Conservation (phyloP, 1,140 invertebrate species). For the Drosophila micromelanica region DNA sequence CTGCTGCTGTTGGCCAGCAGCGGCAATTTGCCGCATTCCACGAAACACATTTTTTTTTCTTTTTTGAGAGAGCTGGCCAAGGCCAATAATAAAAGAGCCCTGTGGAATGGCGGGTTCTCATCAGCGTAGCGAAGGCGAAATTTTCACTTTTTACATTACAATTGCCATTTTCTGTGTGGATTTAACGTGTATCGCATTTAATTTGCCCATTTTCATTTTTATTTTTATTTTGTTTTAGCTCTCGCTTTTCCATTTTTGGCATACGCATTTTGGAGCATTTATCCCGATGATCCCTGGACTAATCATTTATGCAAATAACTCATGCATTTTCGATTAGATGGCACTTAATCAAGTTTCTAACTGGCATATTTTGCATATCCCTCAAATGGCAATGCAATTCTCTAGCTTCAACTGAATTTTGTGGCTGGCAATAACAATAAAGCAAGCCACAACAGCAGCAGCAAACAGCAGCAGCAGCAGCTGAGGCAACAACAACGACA, state of each 20-base stretch:
- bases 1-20: constrained; percentile 45
- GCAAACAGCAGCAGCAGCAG: neutral
- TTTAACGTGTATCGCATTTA: constrained; percentile 48
- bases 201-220: constrained; percentile 30
- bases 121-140: constrained; percentile 8
- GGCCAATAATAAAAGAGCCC: constrained; percentile 46
- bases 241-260: constrained; percentile 1
- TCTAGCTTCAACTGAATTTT: constrained; percentile 20
- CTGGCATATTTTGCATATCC: constrained; percentile 8
- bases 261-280: too few relatives aligned
- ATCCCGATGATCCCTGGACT: constrained; percentile 5
- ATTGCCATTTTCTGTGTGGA: constrained; percentile 16
- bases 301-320: constrained; percentile 71
- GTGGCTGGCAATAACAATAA: constrained; percentile 42
- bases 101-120: neutral
- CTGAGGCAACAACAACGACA: constrained; percentile 10
- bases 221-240: neutral
- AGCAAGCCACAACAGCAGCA: constrained; percentile 18
- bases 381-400: constrained; percentile 30
- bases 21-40: constrained; percentile 72
- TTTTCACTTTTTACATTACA: constrained; percentile 3
- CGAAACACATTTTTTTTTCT: constrained; percentile 44
- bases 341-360: constrained; percentile 55
- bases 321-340: constrained; percentile 67
- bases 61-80: constrained; percentile 23